These are phyloP conservation scores for Heterodera schachtii DNA, from an alignment of 1,140 invertebrate genomes.

Conservation along the genomic window DNA sequence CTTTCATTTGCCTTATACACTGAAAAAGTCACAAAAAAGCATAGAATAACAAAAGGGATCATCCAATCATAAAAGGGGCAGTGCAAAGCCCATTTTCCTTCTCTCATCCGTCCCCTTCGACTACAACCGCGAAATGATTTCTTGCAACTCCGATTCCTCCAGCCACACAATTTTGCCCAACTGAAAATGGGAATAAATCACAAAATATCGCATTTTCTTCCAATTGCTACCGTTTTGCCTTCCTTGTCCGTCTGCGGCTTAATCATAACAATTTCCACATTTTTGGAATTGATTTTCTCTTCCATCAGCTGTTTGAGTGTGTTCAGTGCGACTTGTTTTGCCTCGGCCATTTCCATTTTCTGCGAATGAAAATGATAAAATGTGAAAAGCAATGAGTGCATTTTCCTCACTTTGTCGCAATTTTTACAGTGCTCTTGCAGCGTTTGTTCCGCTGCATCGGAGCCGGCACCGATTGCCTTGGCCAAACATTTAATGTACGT, in stretches of 20 bases:
- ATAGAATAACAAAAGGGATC: too few relatives aligned
- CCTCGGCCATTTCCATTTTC: slow-evolving; percentile 94
- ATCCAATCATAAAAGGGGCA: too few relatives aligned
- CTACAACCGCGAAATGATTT: neutral
- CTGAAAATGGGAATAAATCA: neutral
- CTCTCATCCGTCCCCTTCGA: neutral
- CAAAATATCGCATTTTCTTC: neutral
- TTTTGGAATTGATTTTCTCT: slow-evolving; percentile 93
- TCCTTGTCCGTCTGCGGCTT: slow-evolving; percentile 53
- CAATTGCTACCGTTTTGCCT: slow-evolving; percentile 31
- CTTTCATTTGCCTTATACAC: too few relatives aligned
- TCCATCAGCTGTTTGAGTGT: slow-evolving; percentile 99
- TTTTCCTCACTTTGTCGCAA: slow-evolving; percentile 75
- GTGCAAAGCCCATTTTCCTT: too few relatives aligned
- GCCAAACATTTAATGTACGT: slow-evolving; percentile 97
- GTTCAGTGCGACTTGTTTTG: slow-evolving; percentile 84
- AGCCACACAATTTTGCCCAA: neutral
- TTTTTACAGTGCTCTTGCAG: slow-evolving; percentile 82
- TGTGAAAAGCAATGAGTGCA: slow-evolving; percentile 25
- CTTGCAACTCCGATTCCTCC: neutral
- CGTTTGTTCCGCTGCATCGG: slow-evolving; percentile 96
- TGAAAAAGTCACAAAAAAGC: too few relatives aligned
- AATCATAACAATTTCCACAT: slow-evolving; percentile 82
- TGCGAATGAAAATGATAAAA: slow-evolving; percentile 66
- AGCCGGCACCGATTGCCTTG: slow-evolving; percentile 98